Conservation (phyloP, 2,797 vertebrate genomes). For the Sebastolobus altivelis region DNA sequence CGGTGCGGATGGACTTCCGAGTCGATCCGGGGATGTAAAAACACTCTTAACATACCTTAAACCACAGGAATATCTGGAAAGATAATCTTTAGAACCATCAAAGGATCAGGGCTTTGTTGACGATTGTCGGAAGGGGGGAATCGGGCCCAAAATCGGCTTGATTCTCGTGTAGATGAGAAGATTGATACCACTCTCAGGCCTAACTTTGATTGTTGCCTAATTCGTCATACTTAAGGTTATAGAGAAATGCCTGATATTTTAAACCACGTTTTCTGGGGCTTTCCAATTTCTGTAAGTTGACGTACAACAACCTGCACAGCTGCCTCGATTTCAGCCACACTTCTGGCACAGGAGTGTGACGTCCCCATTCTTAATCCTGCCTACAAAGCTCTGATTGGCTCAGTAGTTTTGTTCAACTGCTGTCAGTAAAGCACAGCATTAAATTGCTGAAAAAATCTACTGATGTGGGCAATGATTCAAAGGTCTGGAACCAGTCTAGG, state of each 20-base stretch:
- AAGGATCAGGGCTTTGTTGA: too few relatives aligned
- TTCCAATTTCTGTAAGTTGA: not conserved
- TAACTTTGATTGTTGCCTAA: not conserved
- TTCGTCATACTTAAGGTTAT: not conserved
- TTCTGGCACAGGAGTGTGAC: not conserved
- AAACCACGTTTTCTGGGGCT: not conserved
- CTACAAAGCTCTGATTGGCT: slow-evolving; percentile 6
- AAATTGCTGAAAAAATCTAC: not conserved
- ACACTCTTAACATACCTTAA: too few relatives aligned
- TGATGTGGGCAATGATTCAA: not conserved
- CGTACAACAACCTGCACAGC: not conserved
- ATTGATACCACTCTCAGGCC: not conserved
- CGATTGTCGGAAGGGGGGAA: too few relatives aligned
- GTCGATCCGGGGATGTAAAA: too few relatives aligned
- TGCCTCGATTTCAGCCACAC: not conserved
- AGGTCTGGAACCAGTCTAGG: slow-evolving; percentile 9
- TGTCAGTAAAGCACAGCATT: not conserved
- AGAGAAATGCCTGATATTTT: not conserved
- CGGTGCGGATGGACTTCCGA: too few relatives aligned
- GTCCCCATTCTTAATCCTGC: not conserved
- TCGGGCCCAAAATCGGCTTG: too few relatives aligned
- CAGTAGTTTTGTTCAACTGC: not conserved
- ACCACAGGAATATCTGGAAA: too few relatives aligned
- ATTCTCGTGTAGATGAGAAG: not conserved
- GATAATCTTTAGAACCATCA: too few relatives aligned